Evolutionary conservation across 2,113 vertebrate species (phyloP).

Genomic region (Carollia perspicillata): DNA sequence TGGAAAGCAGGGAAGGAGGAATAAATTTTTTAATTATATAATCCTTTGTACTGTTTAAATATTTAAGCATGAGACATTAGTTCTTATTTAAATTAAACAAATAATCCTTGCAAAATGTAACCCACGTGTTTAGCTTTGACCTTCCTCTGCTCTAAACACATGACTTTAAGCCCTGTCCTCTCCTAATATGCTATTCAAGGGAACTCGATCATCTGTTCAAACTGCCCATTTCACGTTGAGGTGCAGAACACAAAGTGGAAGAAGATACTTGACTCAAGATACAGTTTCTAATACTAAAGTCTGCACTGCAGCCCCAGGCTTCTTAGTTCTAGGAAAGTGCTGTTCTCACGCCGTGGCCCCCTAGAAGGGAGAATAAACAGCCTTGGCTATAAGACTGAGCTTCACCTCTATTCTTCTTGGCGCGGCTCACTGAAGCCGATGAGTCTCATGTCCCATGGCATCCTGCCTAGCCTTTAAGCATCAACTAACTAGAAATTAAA

Average conservation of each 20-base stretch:
- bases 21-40: neutral
- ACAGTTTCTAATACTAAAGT: neutral
- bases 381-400: neutral
- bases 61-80: neutral
- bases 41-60: neutral
- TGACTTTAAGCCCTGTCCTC: neutral
- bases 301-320: neutral
- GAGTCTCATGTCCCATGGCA: neutral
- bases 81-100: constrained; percentile 37
- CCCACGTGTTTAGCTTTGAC: neutral
- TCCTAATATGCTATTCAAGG: neutral
- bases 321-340: neutral
- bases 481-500: neutral
- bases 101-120: constrained; percentile 30
- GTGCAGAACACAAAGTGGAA: neutral
- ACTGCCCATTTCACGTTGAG: neutral
- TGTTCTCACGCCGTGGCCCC: neutral
- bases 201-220: neutral
- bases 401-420: neutral
- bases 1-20: neutral
- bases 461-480: neutral
- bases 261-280: neutral
- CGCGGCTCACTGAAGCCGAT: neutral
- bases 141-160: neutral
- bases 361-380: neutral